phyloP scores from a whole-genome alignment of 1,140 invertebrate genomes.

The Sitobion miscanthi region DNA sequence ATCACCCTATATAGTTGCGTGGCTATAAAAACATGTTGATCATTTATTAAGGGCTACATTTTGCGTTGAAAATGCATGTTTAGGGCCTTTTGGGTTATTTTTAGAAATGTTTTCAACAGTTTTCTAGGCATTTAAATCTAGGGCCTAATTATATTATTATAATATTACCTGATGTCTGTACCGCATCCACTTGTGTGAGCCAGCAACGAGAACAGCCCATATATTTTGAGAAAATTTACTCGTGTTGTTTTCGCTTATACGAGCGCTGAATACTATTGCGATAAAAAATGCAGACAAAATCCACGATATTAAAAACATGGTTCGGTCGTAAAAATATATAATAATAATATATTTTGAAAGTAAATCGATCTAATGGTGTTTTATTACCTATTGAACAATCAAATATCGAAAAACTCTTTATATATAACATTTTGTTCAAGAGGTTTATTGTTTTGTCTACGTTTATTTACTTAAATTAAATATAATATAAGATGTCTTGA shows the following conservation, averaged over 20 bases:
- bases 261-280: background rate
- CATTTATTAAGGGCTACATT: too few relatives aligned
- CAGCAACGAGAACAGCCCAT: conserved; percentile 71
- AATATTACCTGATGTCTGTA: conserved; percentile 69
- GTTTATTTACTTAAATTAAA: background rate
- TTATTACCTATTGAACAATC: background rate
- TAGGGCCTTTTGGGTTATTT: too few relatives aligned
- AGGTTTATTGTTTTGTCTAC: background rate
- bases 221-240: background rate
- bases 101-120: too few relatives aligned
- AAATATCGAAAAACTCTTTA: background rate
- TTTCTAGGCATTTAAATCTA: too few relatives aligned
- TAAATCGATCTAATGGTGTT: background rate
- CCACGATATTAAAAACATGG: background rate
- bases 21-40: too few relatives aligned
- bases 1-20: too few relatives aligned
- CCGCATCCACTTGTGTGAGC: conserved; percentile 68
- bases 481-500: background rate
- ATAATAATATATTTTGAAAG: background rate
- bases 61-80: too few relatives aligned
- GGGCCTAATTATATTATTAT: background rate
- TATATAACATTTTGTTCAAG: background rate
- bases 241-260: background rate
- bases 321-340: background rate
- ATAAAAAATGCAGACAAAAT: background rate